phyloP scores from a whole-genome alignment of 2,113 vertebrate genomes.

The Xyliphius kryptos region DNA sequence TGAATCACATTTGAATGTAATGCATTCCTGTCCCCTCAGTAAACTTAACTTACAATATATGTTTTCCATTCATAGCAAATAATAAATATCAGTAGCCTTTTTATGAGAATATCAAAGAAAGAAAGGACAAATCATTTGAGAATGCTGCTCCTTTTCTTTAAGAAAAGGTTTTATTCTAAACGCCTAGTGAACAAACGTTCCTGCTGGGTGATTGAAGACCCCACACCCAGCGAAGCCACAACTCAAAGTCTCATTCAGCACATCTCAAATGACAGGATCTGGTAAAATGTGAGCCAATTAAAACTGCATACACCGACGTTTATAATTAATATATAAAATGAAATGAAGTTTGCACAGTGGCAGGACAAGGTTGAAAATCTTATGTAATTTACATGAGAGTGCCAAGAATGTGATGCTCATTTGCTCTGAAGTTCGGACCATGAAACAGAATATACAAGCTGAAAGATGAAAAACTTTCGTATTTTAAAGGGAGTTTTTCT shows the following conservation, averaged over 20 bases:
- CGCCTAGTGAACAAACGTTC: conserved; percentile 14
- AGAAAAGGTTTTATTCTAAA: conserved; percentile 16
- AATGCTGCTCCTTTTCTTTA: background rate
- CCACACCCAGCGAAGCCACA: conserved; percentile 14
- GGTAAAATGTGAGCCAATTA: conserved; percentile 56
- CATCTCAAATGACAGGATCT: conserved; percentile 38
- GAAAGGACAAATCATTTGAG: background rate
- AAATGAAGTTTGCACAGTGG: conserved; percentile 51
- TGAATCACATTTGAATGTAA: too few species aligned
- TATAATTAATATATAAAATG: conserved; percentile 59
- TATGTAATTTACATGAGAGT: conserved; percentile 63
- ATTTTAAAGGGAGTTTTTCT: conserved; percentile 44
- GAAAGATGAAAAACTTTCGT: conserved; percentile 46
- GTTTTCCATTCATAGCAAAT: too few species aligned
- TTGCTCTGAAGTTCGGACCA: conserved; percentile 59
- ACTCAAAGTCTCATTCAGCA: conserved; percentile 27
- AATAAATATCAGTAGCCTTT: too few species aligned
- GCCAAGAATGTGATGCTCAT: conserved; percentile 42
- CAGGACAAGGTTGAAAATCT: conserved; percentile 50
- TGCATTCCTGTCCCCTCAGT: too few species aligned
- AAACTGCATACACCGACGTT: conserved; percentile 53
- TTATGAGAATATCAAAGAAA: too few species aligned
- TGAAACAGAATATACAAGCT: conserved; percentile 63
- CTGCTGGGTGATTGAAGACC: conserved; percentile 27
- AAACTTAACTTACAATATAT: too few species aligned